Evolutionary conservation across 2,888 invertebrate genomes (phyloP).

Genomic region (Lasius platythorax): DNA sequence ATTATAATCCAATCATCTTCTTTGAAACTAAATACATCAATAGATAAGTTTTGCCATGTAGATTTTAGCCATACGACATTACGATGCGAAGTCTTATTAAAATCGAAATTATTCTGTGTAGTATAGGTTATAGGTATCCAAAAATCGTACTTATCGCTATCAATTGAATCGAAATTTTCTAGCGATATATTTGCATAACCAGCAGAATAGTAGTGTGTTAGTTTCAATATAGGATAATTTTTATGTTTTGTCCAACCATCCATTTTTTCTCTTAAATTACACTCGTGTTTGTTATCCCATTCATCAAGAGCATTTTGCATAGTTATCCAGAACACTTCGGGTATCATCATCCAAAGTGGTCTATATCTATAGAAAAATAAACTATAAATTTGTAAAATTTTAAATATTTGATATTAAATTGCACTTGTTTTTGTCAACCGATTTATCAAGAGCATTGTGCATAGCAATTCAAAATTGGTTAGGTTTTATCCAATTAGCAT

Average conservation of each 20-base stretch:
- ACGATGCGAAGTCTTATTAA: conserved; percentile 49
- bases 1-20: conserved; percentile 20
- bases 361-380: not conserved
- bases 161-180: not conserved
- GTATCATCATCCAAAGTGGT: too few species aligned
- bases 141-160: conserved; percentile 11
- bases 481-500: too few species aligned
- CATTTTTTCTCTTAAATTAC: conserved; percentile 58
- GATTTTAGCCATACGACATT: conserved; percentile 38
- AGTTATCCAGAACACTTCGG: conserved; percentile 57
- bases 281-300: not conserved
- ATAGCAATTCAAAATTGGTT: conserved; percentile 3
- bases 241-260: conserved; percentile 59
- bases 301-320: conserved; percentile 55
- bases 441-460: conserved; percentile 53
- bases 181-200: conserved; percentile 30
- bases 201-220: conserved; percentile 51
- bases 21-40: not conserved
- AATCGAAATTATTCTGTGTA: conserved; percentile 54
- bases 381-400: conserved; percentile 26
- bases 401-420: conserved; percentile 5
- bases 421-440: not conserved
- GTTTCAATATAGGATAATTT: conserved; percentile 59
- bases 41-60: not conserved
- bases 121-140: conserved; percentile 80